Base-by-base conservation (phyloP, 2,888 invertebrate genomes). In the Cephus rjabovi region DNA sequence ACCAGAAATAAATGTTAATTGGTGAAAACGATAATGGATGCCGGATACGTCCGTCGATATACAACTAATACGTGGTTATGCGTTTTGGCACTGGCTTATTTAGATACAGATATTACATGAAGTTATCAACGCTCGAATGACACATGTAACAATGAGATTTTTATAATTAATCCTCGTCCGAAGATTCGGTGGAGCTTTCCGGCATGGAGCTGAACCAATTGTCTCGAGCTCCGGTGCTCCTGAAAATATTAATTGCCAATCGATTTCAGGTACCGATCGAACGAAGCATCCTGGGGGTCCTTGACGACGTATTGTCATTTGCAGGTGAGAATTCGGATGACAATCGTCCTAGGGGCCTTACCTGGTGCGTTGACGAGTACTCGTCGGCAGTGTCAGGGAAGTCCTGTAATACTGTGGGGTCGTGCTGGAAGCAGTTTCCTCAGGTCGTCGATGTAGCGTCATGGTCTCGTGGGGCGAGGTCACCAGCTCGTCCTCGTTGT, bases 361-460 rank as follows among this genome's bases (percentile, higher is more conserved):
- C 93, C 93, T 93, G 79, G 92, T 88, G 83, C 90, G 92, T 85
- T 93, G 93, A 82, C 93, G 92, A 69, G 94, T 94, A 91, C 94
- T 94, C 80, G 94, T 94, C 84, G 95, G 95, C 90, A 95, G 92
- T 87, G 95, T 95, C 83, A 94, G 92, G 71, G 94, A 94, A 84
- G 94, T 94, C 82, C 94, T 92, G 89, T 94, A 95, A 89, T 94
- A 94, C 82, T 93, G 92, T 83, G 92, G 92, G 82, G 93, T 92
- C 79, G 88, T 87, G 84, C 87, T 90, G 69, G 89, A 88, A 78
- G 90, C 83, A 81, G 92, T 89, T 86, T 93, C 93, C 78, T 92
- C 92, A 69, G 93, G 93, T 86, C 93, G 90, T 85, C 95, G 93
- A 87, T 95, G 95, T 81, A 95, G 89, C 68, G 95, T 95, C 95